Conservation (phyloP, 2,113 vertebrate species). For the Callipepla squamata region DNA sequence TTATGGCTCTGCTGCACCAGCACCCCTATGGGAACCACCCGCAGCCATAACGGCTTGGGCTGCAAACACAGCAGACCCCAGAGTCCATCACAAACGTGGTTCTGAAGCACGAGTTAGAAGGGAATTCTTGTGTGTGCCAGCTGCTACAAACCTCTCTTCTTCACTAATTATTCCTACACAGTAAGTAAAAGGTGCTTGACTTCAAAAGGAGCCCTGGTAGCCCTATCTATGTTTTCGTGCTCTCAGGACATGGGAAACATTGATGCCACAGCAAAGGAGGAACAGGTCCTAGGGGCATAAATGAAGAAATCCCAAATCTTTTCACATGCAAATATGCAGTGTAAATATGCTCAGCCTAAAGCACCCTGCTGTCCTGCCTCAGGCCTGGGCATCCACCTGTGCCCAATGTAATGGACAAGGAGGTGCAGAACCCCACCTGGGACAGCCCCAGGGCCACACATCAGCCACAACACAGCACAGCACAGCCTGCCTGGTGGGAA, state of each 20-base stretch:
- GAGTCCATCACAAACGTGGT: accelerated
- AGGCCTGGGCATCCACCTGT: neutral
- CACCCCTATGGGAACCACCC: accelerated
- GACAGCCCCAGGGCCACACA: neutral
- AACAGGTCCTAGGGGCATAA: neutral
- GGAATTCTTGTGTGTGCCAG: accelerated
- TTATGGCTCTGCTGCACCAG: accelerated
- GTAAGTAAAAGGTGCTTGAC: neutral
- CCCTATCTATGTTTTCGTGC: accelerated
- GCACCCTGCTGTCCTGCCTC: neutral
- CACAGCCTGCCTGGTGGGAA: neutral
- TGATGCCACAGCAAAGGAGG: neutral
- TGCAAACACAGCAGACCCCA: neutral
- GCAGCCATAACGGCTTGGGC: neutral
- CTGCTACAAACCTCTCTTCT: neutral
- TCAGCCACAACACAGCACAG: neutral
- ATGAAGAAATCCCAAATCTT: neutral
- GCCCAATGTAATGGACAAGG: neutral
- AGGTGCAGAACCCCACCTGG: neutral
- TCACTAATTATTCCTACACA: neutral
- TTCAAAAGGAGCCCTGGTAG: neutral
- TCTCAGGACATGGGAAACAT: neutral
- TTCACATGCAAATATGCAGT: accelerated
- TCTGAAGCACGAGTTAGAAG: neutral
- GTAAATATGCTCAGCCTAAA: neutral